Percentiles rank a stretch among this genome's conserved stretches.
These are phyloP conservation scores for Bactericera cockerelli DNA, from an alignment of 1,140 invertebrate species.

Conservation along the genomic window DNA sequence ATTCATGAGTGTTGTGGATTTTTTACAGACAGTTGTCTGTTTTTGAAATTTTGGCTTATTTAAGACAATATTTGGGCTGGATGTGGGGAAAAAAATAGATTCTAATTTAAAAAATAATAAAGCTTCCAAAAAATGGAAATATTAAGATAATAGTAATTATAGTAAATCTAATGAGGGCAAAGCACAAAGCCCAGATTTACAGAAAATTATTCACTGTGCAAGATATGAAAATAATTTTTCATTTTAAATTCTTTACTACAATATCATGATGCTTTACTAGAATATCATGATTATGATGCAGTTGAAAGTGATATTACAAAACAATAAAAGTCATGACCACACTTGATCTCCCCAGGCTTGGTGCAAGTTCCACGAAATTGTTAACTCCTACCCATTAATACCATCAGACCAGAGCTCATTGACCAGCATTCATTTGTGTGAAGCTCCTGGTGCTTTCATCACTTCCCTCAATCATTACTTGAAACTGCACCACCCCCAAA, in stretches of 20 bases:
- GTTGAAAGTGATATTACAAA: not conserved
- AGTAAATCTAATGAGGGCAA: not conserved
- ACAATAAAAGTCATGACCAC: not conserved
- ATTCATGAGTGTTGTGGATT: no score
- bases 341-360: conserved; percentile 45
- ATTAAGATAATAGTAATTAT: not conserved
- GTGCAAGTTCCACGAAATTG: conserved; percentile 81
- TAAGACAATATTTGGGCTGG: not conserved
- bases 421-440: conserved; percentile 72
- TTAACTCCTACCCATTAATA: conserved; percentile 47
- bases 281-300: no score
- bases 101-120: no score
- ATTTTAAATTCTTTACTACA: not conserved
- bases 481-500: conserved; percentile 34
- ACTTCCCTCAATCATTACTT: conserved; percentile 77
- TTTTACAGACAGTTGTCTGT: conserved; percentile 18
- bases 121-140: conserved; percentile 5
- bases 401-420: conserved; percentile 34
- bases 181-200: not conserved
- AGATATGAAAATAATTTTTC: not conserved
- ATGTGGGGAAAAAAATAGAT: no score
- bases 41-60: not conserved
- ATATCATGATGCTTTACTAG: not conserved
- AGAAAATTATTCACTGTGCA: not conserved
- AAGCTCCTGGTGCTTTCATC: conserved; percentile 88